Evolutionary conservation across 2,888 invertebrate genomes (phyloP), one percentile per base, ranked within the genome.

Genomic region (Ptilodon capucinus): DNA sequence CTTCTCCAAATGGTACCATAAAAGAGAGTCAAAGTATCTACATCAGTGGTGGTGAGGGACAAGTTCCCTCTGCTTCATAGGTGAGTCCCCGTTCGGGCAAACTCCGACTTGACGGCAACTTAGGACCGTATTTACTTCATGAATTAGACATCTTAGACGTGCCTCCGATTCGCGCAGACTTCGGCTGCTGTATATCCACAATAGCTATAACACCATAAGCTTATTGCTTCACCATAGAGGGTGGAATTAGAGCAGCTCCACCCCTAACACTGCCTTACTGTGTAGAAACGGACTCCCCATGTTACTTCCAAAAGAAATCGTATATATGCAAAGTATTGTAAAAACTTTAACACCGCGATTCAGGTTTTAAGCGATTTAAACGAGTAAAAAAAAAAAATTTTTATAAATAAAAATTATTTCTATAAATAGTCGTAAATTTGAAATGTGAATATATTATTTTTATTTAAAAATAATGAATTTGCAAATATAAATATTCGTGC

Each of bases 271-370:
- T 56, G 50, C 25, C 11, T 40, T 40, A 56, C 66, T 68, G 69
- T 56, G 69, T 68, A 65, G 69, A 65, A 65, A 61, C 66, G 69
- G 69, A 65, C 64, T 61, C 56, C 64, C 64, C 59, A 2, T 0
- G 0, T 0, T 0, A 0, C 0, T 0, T 0, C 0, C 0, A 2
- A 7, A 21, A 65, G 8, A 54, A 38, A 23, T 14, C 0, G 35
- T 44, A 49, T 16, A 18, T 16, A 40, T 35, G 17, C 35, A 14
- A 46, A 42, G 8, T 2, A 9, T 1, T n/a, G 4, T 1, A 45
- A 61, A 59, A 68, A 65, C 42, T 46, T 57, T 35, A 5, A 44
- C 48, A 57, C 40, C 48, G 65, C 50, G 63, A 65, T 52, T 42
- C 23, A 68, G 54, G 9, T 46, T 2, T 19, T 32, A 16, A 9